Percentiles rank a stretch among this genome's conserved stretches.
These are phyloP conservation scores for Rhinoderma darwinii DNA, from an alignment of 2,113 vertebrate genomes.

Conservation along the genomic window DNA sequence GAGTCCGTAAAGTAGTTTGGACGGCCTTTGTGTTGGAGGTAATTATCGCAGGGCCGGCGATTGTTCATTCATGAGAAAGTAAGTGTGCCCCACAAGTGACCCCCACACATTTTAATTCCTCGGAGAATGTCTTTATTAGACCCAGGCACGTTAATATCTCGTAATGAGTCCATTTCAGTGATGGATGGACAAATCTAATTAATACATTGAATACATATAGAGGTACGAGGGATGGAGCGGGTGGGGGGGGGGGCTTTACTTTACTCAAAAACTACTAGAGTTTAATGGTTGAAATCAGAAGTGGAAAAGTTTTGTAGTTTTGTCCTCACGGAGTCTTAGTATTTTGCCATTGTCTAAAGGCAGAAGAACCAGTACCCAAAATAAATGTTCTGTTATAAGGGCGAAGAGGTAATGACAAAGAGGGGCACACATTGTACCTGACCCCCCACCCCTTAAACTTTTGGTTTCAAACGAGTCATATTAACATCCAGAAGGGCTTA, in stretches of 20 bases:
- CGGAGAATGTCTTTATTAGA: slow-evolving; percentile 49
- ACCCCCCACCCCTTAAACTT: too few species aligned
- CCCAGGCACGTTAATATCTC: slow-evolving; percentile 28
- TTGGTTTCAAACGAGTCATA: too few species aligned
- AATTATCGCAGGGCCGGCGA: slow-evolving; percentile 39
- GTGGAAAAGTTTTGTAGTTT: background rate
- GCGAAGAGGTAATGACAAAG: background rate
- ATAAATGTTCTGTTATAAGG: background rate
- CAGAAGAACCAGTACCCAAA: background rate
- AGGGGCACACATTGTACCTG: background rate
- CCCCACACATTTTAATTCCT: slow-evolving; percentile 40
- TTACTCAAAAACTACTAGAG: background rate
- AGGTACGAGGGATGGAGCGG: too few species aligned
- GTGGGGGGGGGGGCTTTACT: background rate
- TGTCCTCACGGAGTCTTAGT: background rate
- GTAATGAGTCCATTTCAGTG: slow-evolving; percentile 43
- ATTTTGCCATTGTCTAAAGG: background rate
- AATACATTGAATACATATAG: slow-evolving; percentile 13
- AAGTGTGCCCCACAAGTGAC: slow-evolving; percentile 42
- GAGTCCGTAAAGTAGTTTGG: background rate
- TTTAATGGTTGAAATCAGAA: background rate
- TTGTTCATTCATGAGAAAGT: slow-evolving; percentile 50
- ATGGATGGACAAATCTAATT: slow-evolving; percentile 36
- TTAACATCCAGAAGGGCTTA: too few species aligned
- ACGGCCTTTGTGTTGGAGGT: slow-evolving; percentile 24